Base-by-base conservation (phyloP, 2,888 invertebrate species). In the Agriopis marginaria region DNA sequence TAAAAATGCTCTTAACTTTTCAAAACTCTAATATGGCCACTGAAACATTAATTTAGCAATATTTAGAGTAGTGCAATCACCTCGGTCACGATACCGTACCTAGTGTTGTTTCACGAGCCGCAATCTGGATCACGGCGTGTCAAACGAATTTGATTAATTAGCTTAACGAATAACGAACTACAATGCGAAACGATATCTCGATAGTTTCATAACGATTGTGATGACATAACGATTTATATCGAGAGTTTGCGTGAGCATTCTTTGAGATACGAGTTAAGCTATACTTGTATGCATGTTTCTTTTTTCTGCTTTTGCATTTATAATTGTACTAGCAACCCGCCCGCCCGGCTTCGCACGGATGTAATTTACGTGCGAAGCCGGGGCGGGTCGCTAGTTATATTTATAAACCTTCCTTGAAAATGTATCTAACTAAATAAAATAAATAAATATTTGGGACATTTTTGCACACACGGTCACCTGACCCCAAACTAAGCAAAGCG, bases 71-170 rank as follows among this genome's bases (percentile, higher is more conserved):
- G 62, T 66, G 70, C 74, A 76, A 76, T 71, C 74, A 69, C 75
- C 63, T 67, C 71, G 70, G 73, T 77, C 76, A 77, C 75, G 76
- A 74, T 71, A 66, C 42, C 68, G 71, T 67, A 54, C 39, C 50
- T 50, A 75, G 66, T 69, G 75, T 75, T 71, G 69, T 72, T 75
- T 69, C 75, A 74, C 73, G 75, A 75, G 69, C 63, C 61, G 12
- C 62, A 66, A 75, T 73, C 75, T 75, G 71, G 76, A 75, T 72
- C 75, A 71, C 71, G 73, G 71, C 75, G 70, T 74, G 76, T 77
- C 76, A 73, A 74, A 71, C 71, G 71, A 58, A 77, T 75, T 77
- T 77, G 76, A 77, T 77, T 77, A 77, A 77, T 77, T 77, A 77
- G 58, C 74, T 63, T 55, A 74, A 72, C 71, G 66, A 72, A 66